Conservation (phyloP, 2,888 invertebrate genomes). For the Lasioglossum zephyrum region DNA sequence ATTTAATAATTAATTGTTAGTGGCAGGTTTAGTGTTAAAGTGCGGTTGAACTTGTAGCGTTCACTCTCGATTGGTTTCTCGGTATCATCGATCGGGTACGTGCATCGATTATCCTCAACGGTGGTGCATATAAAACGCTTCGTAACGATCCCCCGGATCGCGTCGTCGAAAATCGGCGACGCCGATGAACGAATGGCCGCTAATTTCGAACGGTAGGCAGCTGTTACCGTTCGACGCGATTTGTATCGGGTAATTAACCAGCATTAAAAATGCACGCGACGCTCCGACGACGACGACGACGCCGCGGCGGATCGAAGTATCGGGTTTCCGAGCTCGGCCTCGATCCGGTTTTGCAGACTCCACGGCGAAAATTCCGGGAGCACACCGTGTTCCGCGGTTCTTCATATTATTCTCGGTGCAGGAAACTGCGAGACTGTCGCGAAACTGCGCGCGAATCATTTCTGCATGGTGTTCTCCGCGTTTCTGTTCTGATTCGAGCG, state of each 20-base stretch:
- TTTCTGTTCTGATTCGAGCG: background rate
- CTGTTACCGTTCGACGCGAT: constrained; percentile 35
- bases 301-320: constrained; percentile 15
- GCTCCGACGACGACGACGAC: background rate
- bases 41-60: constrained; percentile 43
- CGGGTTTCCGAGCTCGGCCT: constrained; percentile 14
- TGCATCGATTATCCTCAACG: constrained; percentile 24
- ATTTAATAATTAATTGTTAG: too few relatives aligned
- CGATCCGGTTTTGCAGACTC: background rate
- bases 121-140: background rate
- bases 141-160: constrained; percentile 17
- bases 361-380: background rate
- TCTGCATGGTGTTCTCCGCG: background rate
- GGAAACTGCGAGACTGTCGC: background rate
- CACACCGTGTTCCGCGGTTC: background rate
- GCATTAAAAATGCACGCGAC: constrained; percentile 24
- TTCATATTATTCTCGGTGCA: background rate
- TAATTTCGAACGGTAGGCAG: constrained; percentile 27
- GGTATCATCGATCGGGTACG: constrained; percentile 36
- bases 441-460: background rate
- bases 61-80: constrained; percentile 46
- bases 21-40: background rate
- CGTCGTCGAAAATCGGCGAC: background rate
- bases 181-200: background rate
- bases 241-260: constrained; percentile 28